Percentiles rank a stretch among this genome's conserved stretches.
Conservation (phyloP, 2,797 vertebrate species). For the Scarus forsteni region DNA sequence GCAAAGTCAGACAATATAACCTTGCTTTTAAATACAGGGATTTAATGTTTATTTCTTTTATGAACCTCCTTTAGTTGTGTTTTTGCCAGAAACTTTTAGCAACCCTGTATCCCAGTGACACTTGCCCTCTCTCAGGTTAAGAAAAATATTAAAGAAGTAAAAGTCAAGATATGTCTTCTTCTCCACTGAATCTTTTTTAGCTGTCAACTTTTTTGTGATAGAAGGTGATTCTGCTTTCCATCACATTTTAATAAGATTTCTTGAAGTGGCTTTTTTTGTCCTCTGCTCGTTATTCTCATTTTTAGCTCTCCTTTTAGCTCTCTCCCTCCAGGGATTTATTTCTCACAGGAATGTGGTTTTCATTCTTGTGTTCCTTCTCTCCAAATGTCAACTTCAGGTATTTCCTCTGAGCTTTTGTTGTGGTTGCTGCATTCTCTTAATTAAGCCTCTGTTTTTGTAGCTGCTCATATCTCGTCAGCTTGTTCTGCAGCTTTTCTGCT, state of each 20-base stretch:
- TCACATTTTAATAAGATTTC: conserved; percentile 9
- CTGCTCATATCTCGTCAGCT: conserved; percentile 17
- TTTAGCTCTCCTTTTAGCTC: conserved; percentile 14
- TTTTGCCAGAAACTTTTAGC: conserved; percentile 24
- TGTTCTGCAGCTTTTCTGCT: conserved; percentile 18
- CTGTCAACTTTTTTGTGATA: conserved; percentile 12
- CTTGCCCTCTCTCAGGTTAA: background rate
- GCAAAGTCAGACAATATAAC: conserved; percentile 9
- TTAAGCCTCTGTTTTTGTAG: conserved; percentile 47
- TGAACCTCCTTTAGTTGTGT: conserved; percentile 1
- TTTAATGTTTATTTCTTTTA: conserved; percentile 25
- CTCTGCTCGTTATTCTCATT: conserved; percentile 11
- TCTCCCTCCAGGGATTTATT: conserved; percentile 17
- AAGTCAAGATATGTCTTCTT: conserved; percentile 1
- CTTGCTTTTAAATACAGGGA: background rate
- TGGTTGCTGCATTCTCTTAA: conserved; percentile 40
- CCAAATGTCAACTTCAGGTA: conserved; percentile 44
- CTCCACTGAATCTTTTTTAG: conserved; percentile 3
- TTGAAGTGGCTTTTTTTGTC: conserved; percentile 19
- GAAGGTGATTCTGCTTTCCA: conserved; percentile 3
- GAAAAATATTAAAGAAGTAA: background rate
- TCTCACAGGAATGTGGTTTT: conserved; percentile 22
- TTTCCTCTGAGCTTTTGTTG: conserved; percentile 21
- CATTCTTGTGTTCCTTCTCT: conserved; percentile 20
- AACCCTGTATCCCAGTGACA: conserved; percentile 5